Percentiles rank a stretch among this genome's conserved stretches.
Conservation (phyloP, 53 echinoderm and acorn worm species). For the Holothuria scabra region DNA sequence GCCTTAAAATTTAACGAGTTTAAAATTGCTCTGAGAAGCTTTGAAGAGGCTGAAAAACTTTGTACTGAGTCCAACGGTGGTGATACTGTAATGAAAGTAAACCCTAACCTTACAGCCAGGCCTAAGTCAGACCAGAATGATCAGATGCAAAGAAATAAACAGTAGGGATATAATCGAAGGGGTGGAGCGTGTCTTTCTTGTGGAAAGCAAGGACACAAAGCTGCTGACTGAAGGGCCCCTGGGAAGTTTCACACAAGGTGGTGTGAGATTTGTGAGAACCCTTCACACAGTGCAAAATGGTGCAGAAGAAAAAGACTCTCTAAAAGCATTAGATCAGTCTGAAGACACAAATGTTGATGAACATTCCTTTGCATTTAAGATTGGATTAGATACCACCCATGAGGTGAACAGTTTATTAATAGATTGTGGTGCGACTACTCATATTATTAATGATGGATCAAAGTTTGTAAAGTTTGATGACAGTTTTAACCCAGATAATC, state of each 20-base stretch:
- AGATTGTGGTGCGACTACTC: slow-evolving; percentile 53
- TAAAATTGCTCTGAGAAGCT: slow-evolving; percentile 14
- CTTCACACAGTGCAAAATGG: slow-evolving; percentile 23
- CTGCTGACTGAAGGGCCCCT: background rate
- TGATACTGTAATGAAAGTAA: slow-evolving; percentile 27
- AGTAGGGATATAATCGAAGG: background rate
- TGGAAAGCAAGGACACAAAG: slow-evolving; percentile 6
- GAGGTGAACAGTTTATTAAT: slow-evolving; percentile 24
- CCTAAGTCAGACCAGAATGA: background rate
- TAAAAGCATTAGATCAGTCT: slow-evolving; percentile 5
- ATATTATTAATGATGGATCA: slow-evolving; percentile 36
- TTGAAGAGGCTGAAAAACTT: slow-evolving; percentile 3
- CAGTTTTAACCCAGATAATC: slow-evolving; percentile 37
- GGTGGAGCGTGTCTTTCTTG: background rate
- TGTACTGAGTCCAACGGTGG: background rate
- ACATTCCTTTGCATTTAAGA: slow-evolving; percentile 4
- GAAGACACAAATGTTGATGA: background rate
- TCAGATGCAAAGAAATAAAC: background rate
- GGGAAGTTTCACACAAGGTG: background rate
- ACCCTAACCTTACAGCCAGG: background rate
- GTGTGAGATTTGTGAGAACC: slow-evolving; percentile 10
- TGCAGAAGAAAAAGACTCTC: slow-evolving; percentile 28
- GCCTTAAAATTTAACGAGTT: slow-evolving; percentile 13
- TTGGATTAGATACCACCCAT: slow-evolving; percentile 6
- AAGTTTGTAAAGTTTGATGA: slow-evolving; percentile 43